Base-by-base conservation (phyloP, 53 echinoderm and acorn worm species). In the Holothuria scabra region DNA sequence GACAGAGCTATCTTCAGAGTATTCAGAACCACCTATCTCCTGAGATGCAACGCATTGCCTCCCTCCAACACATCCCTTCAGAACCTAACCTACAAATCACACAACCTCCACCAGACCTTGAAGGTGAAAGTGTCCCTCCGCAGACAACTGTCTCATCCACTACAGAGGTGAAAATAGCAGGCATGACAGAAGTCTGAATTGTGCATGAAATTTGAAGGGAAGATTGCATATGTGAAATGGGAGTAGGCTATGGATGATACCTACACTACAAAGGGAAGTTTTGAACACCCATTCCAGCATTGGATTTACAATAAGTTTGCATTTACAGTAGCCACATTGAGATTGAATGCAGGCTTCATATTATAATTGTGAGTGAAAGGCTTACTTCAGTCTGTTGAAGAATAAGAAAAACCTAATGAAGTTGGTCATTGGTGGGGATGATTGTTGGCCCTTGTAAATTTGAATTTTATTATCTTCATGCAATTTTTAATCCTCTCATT, bases 1-100 rank as follows among this genome's bases (percentile, higher is more conserved):
- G 25, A 55, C 92, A 97, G 97, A 94, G 94, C 56, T 97, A 97
- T 67, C 80, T 97, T 5, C 97, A 97, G 67, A 97, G 97, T 56
- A 94, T 97, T 52, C 97, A 97, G 74, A 90, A 92, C 48, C 94
- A 94, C 74, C 84, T 97, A 19, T 97, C 97, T 4, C 97, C 97
- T 6, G 97, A 97, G 80, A 88, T 97, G 87, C 94, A 94, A 55
- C 90, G 94, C 21, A 97, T 97, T 38, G 95, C 95, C 19, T 95
- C 95, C 85, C 89, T 88, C 21, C 94, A 94, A 25, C 95, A 95
- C 87, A 89, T 93, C 35, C 95, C 95, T 3, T 76, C 93, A 9
- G 95, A 95, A 83, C 95, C 95, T 5, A 84, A 85, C 84, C 46
- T 93, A 3, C 95, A 92, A 44, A 85, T 87, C 56, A 55, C 76